Evolutionary conservation across 2,113 vertebrate genomes (phyloP).

Genomic region (Rhizomys pruinosus): DNA sequence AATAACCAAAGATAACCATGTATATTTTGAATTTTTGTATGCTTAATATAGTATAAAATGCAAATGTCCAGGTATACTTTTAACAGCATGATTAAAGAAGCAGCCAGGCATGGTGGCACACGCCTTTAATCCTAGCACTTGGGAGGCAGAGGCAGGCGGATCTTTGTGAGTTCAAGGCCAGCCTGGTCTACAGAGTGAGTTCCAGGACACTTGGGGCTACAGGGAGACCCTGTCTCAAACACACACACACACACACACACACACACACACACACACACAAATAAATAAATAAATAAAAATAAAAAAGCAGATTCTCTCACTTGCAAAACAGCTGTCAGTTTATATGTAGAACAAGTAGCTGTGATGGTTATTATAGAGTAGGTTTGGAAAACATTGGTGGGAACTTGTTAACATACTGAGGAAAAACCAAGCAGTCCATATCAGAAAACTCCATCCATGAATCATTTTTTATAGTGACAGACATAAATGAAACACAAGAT

Average conservation of each 20-base stretch:
- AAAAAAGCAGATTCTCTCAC: neutral
- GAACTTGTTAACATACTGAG: neutral
- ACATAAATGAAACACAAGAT: neutral
- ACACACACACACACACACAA: too few species aligned
- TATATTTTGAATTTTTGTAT: neutral
- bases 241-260: too few species aligned
- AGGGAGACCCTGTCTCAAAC: too few species aligned
- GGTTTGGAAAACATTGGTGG: neutral
- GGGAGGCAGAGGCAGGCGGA: too few species aligned
- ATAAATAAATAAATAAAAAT: too few species aligned
- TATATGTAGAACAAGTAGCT: neutral
- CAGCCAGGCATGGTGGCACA: too few species aligned
- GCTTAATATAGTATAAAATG: neutral
- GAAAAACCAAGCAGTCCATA: neutral
- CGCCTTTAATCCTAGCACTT: too few species aligned
- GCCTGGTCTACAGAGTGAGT: too few species aligned
- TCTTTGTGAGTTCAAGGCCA: too few species aligned
- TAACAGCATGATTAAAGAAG: neutral
- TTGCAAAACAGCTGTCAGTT: neutral
- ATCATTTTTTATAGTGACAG: neutral
- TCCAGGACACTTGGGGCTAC: too few species aligned
- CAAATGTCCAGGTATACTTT: neutral
- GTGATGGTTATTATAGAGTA: neutral
- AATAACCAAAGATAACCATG: neutral
- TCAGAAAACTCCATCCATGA: neutral